Evolutionary conservation across 2,113 vertebrate species (phyloP), one percentile per base, ranked within the genome.

Genomic region (Marmota monax): DNA sequence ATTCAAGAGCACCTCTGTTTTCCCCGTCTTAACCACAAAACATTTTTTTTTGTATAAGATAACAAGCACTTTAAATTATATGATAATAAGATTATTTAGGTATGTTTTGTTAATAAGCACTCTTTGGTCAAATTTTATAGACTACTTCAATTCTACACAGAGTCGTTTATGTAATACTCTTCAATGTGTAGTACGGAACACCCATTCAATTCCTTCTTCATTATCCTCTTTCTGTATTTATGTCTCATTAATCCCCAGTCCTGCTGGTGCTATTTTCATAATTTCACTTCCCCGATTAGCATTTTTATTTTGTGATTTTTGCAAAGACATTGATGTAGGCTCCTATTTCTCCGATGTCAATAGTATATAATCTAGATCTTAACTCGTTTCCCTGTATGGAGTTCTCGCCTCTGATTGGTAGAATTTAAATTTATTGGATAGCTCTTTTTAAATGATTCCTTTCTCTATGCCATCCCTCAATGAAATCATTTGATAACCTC

Each of bases 161-260:
- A 37, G 14, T 1, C 2, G 61, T 23, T 42, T 23, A 32, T 37
- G 20, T 34, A 42, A 79, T 29, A 29, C 4, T 56, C 4, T 80
- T 45, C 5, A 32, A 39, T 48, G 20, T 27, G 9, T 20, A 82
- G 32, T 51, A 23, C 2, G 8, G 14, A 65, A 42, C 13, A 23
- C 0, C 0, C 14, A 67, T 27, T 65, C 10, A 32, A 3, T 67
- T n/a, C 9, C 25, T 90, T 72, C 25, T 32, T 69, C 1, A 29
- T 14, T n/a, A 5, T 29, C 14, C 22, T 51, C 10, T 70, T 7
- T 56, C 27, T 67, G 13, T 4, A 69, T 79, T 76, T 14, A 56
- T 37, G 17, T 0, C 1, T 51, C 4, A n/a, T 53, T n/a, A 61
- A 12, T 5, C 7, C 27, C 14, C 13, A 37, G 4, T 63, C 20